Conservation (phyloP, 64 coral and sea anemone genomes). For the Trachythela sp. region DNA sequence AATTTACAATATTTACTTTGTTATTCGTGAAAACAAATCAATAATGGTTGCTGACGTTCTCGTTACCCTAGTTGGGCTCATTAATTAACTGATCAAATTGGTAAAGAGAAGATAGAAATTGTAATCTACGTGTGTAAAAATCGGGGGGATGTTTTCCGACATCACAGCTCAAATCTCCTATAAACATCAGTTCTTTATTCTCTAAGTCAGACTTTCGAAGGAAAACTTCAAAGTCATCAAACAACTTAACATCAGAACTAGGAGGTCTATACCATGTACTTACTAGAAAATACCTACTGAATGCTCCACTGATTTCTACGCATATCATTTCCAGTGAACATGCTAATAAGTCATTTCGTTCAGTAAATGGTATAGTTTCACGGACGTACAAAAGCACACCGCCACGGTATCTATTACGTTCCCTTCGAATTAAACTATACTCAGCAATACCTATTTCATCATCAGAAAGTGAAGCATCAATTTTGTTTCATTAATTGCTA, state of each 20-base stretch:
- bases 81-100: constrained; percentile 28
- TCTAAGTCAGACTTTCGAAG: constrained; percentile 31
- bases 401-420: constrained; percentile 34
- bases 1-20: neutral
- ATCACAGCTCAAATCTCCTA: constrained; percentile 19
- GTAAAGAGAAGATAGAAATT: constrained; percentile 26
- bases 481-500: constrained; percentile 41
- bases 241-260: neutral
- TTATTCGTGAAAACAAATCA: constrained; percentile 25
- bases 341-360: neutral
- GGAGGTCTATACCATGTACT: constrained; percentile 43
- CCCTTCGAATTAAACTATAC: neutral
- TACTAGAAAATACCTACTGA: constrained; percentile 22
- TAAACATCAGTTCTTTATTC: constrained; percentile 13
- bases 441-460: neutral
- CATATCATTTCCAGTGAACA: constrained; percentile 20
- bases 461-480: neutral
- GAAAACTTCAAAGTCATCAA: constrained; percentile 23
- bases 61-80: constrained; percentile 21
- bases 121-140: neutral
- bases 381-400: neutral
- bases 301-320: constrained; percentile 14
- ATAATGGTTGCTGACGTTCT: constrained; percentile 23
- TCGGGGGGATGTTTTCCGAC: neutral
- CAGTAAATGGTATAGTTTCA: constrained; percentile 3